Percentiles rank a stretch among this genome's conserved stretches.
Conservation (phyloP, 1,140 invertebrate genomes). For the Zaprionus capensis region DNA sequence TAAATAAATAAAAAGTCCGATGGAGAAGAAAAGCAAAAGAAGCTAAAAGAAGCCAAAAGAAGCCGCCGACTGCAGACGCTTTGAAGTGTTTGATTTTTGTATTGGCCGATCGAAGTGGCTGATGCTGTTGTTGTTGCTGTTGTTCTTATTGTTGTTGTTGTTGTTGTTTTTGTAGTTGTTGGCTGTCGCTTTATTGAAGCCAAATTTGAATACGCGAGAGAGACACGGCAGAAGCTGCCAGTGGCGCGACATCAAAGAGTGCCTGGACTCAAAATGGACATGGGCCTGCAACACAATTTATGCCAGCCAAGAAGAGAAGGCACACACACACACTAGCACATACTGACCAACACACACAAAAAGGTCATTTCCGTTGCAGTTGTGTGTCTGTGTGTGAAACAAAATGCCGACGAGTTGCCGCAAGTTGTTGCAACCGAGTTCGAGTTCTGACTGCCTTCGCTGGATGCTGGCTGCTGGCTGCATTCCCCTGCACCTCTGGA, state of each 20-base stretch:
- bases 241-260: slow-evolving; percentile 79
- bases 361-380: slow-evolving; percentile 44
- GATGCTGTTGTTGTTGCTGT: slow-evolving; percentile 1
- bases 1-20: slow-evolving; percentile 33
- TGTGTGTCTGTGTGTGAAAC: slow-evolving; percentile 60
- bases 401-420: slow-evolving; percentile 69
- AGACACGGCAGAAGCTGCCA: slow-evolving; percentile 62
- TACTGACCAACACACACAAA: neutral
- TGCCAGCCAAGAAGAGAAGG: slow-evolving; percentile 55
- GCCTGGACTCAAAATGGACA: slow-evolving; percentile 81
- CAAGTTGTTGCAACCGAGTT: slow-evolving; percentile 25
- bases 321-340: slow-evolving; percentile 13
- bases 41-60: slow-evolving; percentile 63
- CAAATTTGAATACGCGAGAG: slow-evolving; percentile 74
- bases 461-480: slow-evolving; percentile 35
- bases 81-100: slow-evolving; percentile 82
- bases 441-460: slow-evolving; percentile 13
- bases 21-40: neutral
- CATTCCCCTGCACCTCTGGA: slow-evolving; percentile 6
- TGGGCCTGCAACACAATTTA: slow-evolving; percentile 80
- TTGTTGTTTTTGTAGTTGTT: slow-evolving; percentile 61
- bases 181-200: slow-evolving; percentile 82
- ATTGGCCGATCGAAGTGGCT: slow-evolving; percentile 70
- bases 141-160: slow-evolving; percentile 37
- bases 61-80: slow-evolving; percentile 73